Percentiles rank a stretch among this genome's conserved stretches.
Evolutionary conservation across 2,797 vertebrate genomes (phyloP).

Genomic region (Euphonia xanthogaster): DNA sequence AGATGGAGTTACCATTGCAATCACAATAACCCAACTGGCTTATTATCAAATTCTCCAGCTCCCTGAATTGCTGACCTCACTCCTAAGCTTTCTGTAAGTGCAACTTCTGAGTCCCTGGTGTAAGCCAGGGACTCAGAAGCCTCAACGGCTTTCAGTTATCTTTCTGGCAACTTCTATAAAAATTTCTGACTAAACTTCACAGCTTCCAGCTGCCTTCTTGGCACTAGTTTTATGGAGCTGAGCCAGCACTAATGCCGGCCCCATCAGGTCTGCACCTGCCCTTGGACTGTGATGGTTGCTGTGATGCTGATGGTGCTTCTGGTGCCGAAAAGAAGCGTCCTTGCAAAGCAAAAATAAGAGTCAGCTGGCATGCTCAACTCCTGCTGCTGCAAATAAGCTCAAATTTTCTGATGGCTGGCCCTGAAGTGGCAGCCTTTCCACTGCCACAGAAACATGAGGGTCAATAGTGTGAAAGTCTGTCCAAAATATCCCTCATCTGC

Average conservation of each 20-base stretch:
- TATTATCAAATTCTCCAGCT: neutral
- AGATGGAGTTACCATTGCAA: neutral
- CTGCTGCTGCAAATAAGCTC: neutral
- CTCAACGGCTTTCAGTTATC: neutral
- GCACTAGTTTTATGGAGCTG: neutral
- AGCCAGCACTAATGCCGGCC: neutral
- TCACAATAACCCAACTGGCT: neutral
- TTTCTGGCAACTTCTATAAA: neutral
- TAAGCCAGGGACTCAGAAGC: neutral
- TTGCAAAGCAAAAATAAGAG: neutral
- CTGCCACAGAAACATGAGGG: neutral
- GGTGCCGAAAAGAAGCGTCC: neutral
- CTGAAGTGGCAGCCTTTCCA: neutral
- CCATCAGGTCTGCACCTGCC: neutral
- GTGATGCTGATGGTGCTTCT: neutral
- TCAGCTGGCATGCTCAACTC: neutral
- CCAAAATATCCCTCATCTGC: too few relatives aligned
- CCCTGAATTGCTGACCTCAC: neutral
- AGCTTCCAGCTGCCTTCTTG: neutral
- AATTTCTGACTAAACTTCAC: neutral
- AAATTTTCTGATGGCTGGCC: neutral
- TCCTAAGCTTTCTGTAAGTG: neutral
- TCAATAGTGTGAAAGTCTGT: too few relatives aligned
- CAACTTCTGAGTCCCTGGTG: neutral
- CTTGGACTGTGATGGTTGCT: neutral